Conservation (phyloP, 2,113 vertebrate genomes). For the Nicator chloris region DNA sequence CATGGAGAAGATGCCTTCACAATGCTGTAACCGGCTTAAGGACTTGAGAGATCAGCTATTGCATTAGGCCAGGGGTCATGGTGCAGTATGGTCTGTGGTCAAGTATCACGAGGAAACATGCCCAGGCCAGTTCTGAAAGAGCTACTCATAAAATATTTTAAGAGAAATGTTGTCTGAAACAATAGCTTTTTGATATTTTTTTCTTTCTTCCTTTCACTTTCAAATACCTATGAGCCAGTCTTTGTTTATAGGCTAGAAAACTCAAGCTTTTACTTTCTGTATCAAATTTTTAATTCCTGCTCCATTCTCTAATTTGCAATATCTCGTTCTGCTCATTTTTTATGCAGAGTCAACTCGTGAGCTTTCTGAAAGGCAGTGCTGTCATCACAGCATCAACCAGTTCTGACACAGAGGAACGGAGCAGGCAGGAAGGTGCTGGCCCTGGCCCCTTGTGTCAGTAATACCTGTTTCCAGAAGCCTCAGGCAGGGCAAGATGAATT, state of each 20-base stretch:
- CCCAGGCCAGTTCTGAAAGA: neutral
- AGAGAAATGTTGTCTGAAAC: neutral
- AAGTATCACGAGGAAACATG: neutral
- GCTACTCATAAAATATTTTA: neutral
- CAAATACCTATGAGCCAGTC: neutral
- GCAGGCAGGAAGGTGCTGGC: neutral
- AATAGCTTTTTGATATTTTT: neutral
- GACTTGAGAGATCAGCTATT: neutral
- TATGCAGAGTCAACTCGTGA: neutral
- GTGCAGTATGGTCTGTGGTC: neutral
- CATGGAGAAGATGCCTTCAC: neutral
- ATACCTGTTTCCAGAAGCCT: neutral
- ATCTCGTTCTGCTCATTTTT: neutral
- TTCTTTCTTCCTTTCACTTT: neutral
- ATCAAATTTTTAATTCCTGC: neutral
- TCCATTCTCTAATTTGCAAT: neutral
- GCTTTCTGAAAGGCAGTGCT: neutral
- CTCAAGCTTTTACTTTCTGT: neutral
- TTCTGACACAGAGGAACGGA: neutral
- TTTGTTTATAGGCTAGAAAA: neutral
- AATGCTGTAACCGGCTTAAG: fast-evolving
- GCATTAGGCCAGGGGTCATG: neutral
- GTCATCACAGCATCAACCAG: neutral
- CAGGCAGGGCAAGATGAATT: neutral
- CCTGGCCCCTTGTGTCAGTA: neutral